Percentiles rank a stretch among this genome's conserved stretches.
Conservation (phyloP, 1,140 invertebrate genomes). For the Megathymus violae region DNA sequence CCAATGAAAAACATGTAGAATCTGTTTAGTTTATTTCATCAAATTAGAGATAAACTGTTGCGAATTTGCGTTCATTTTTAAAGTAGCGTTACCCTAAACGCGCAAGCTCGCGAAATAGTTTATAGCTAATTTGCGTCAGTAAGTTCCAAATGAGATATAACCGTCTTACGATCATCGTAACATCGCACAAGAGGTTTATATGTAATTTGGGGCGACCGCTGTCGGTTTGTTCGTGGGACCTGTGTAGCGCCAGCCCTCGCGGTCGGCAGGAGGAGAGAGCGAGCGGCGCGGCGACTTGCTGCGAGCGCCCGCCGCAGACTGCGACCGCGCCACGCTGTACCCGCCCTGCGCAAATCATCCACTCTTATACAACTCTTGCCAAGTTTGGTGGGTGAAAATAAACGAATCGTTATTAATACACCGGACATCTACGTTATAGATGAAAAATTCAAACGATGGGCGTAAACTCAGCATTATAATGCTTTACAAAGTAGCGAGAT, state of each 20-base stretch:
- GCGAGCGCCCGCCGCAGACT: constrained; percentile 90
- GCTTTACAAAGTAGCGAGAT: neutral
- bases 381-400: neutral
- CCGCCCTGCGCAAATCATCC: constrained; percentile 71
- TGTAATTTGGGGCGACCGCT: constrained; percentile 18
- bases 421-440: neutral
- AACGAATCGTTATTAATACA: neutral
- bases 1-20: constrained; percentile 27
- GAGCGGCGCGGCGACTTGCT: constrained; percentile 88
- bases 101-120: constrained; percentile 11
- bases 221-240: constrained; percentile 51
- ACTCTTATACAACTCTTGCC: constrained; percentile 9
- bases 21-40: constrained; percentile 4
- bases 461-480: neutral
- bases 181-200: neutral
- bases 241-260: constrained; percentile 72
- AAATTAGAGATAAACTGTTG: constrained; percentile 21
- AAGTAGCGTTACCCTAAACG: neutral
- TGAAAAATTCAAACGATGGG: neutral
- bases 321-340: constrained; percentile 85
- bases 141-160: constrained; percentile 20
- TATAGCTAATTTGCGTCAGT: constrained; percentile 1
- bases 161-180: neutral
- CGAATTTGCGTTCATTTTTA: too few relatives aligned
- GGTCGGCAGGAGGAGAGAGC: constrained; percentile 89